Evolutionary conservation across 2,888 invertebrate genomes (phyloP), one percentile per base, ranked within the genome.

Genomic region (Rhagophthalmus giganteus): DNA sequence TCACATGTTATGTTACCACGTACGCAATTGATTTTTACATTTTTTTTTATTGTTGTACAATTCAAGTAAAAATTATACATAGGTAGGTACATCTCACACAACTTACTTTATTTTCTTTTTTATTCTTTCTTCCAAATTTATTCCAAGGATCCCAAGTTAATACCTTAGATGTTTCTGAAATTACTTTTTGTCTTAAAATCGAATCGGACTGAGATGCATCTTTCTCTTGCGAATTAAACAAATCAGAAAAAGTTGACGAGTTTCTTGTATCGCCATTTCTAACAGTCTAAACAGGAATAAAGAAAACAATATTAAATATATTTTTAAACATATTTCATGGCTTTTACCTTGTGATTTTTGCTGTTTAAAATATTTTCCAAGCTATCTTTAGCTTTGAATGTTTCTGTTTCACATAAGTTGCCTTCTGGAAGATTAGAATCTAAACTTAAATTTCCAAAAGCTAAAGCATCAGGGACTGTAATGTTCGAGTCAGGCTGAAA

Each of bases 111-210:
- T 56, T 60, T 26, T 72, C 69, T 52, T 62, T 66, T 52, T 71
- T 70, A 51, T 61, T 67, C 51, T 69, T 71, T 44, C 68, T 61
- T 3, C 62, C 59, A 7, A 66, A 56, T 53, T 68, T 69, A 38
- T 70, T 69, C 64, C 68, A 71, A 1, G 69, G 67, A 55, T 71
- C 69, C 72, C 72, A 72, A 10, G 64, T 55, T 13, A 64, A 40
- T 57, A 24, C 59, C 61, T 12, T 50, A 41, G 27, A 27, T 27
- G 27, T 30, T 30, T 9, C 12, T 2, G 3, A 13, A 30, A 30
- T 30, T 7, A 6, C 7, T 10, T 30, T 28, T 28, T 3, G 8
- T 30, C 9, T 9, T 30, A 9, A 10, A 10, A 6, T 10, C 11
- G 7, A 30, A 9, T 9, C 30, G 3, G 30, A 10, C 7, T 2